Base-by-base conservation (phyloP, 2,888 invertebrate species). In the Listrodromus nycthemerus region DNA sequence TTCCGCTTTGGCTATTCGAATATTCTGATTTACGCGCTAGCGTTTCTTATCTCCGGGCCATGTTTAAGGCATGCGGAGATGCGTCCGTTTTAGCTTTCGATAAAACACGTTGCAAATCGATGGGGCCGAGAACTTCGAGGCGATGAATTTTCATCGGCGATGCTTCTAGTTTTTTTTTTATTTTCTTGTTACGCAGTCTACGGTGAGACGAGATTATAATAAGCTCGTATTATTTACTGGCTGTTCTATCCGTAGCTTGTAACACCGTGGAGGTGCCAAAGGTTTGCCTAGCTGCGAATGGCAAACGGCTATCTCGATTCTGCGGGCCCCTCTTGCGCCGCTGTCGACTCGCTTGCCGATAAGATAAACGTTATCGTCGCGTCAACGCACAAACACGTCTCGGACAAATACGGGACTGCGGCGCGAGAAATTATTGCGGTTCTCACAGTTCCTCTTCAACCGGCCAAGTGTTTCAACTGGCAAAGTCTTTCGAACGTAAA, bases 281-380 rank as follows among this genome's bases (percentile, higher is more conserved):
- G 27, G 37, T n/a, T 30, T 48, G 16, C 52, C 52, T 71, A 83
- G 73, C 71, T 73, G 67, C 71, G 61, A 79, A 80, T 24, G 71
- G 45, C 83, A 41, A 67, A 19, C 33, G 78, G 52, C 81, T 80
- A 84, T 81, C 75, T 77, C 63, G 73, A 73, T 30, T 74, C 61
- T 19, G 27, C 73, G 63, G 48, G 80, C 30, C 19, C 16, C 50
- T n/a, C 45, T 48, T 48, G 45, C 3, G 30, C 70, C 41, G 33
- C 65, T 30, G 19, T 33, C 52, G 52, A 19, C 74, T 19, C 27
- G 33, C 61, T 69, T 61, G n/a, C 69, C 74, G 89, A 89, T 89
- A 89, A 89, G 89, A 89, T 89, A 89, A 87, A 80, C 76, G 80
- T 88, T 89, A 88, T 87, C 88, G 80, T 41, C 63, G 74, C 71